A percentile compares a stretch with the other conserved stretches of the same genome.
phyloP scores from a whole-genome alignment of 2,888 invertebrate species.

The Scaptomyza parva region DNA sequence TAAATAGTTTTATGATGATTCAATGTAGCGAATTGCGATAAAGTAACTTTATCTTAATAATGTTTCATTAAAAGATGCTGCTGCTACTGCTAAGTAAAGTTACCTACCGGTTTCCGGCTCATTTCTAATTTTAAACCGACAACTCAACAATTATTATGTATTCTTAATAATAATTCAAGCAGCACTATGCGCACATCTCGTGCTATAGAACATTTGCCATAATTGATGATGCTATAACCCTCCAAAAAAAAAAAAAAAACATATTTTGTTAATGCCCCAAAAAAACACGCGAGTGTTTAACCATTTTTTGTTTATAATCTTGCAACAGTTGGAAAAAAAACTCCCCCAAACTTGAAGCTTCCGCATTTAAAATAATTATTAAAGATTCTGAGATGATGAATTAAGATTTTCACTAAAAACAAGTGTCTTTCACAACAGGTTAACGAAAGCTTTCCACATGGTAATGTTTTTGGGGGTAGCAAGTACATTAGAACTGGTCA shows the following conservation, averaged over 20 bases:
- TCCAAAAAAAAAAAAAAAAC: not conserved
- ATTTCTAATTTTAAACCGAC: conserved; percentile 75
- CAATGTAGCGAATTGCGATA: conserved; percentile 43
- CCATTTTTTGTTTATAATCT: conserved; percentile 27
- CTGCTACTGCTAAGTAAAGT: conserved; percentile 45
- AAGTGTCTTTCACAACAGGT: not conserved
- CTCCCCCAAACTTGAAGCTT: conserved; percentile 7
- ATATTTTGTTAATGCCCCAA: conserved; percentile 4
- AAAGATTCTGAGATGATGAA: not conserved
- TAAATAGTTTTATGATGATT: conserved; percentile 65
- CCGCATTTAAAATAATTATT: conserved; percentile 25
- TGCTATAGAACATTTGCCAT: conserved; percentile 58
- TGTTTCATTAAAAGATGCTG: conserved; percentile 39
- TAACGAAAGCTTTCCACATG: conserved; percentile 9
- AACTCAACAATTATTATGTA: conserved; percentile 65
- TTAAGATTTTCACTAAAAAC: not conserved
- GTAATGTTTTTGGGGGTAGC: conserved; percentile 23
- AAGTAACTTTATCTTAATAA: conserved; percentile 20
- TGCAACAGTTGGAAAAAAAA: conserved; percentile 23
- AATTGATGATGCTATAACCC: conserved; percentile 35
- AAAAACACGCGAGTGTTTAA: conserved; percentile 36
- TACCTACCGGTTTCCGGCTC: conserved; percentile 76
- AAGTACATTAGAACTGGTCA: conserved; percentile 55
- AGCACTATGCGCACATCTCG: conserved; percentile 53
- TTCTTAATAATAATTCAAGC: conserved; percentile 71